Evolutionary conservation across 1,140 invertebrate species (phyloP), one percentile per base, ranked within the genome.

Genomic region (Cecropterus lyciades): DNA sequence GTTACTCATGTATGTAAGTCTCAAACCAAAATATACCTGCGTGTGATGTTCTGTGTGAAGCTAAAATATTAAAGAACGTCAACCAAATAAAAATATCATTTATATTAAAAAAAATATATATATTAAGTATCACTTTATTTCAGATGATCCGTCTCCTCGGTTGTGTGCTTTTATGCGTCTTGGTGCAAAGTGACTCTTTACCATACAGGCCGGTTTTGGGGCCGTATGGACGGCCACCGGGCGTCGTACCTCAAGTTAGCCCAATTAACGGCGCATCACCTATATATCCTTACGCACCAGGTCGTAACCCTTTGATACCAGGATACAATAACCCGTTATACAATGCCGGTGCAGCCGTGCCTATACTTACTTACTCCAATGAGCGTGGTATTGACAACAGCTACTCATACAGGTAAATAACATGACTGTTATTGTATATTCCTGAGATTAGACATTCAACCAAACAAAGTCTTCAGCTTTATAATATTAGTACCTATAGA

Each of bases 331-430:
- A 77, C 46, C 79, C 73, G 6, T 86, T 83, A 42, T 80, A 87
- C 52, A 80, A 79, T 60, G 67, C 65, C 8, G 72, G 65, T 45
- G 79, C 82, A 3, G 79, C 75, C 42, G 77, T 83, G 13, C 91
- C 91, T 0, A 92, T 91, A 27, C 27, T 92, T 16, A 80, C 80
- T 24, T 92, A 91, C 53, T 79, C 79, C 0, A 89, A 83, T 65
- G 83, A 87, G 24, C 82, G 85, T 42, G 80, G 76, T 24, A 67
- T 78, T 17, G 87, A 89, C 66, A 89, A 89, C 57, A 88, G 81
- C 40, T 92, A 92, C 59, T 77, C 84, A 15, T 92, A 81, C 66
- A 91, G 87, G 91, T 92, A 62, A 46, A 40, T 6, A 10, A 9
- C 9, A 33, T 33, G 30, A 33, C 6, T 33, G 1, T 33, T 4